These are phyloP conservation scores for Acipenser transmontanus DNA, from an alignment of 2,797 vertebrate species.

Conservation along the genomic window DNA sequence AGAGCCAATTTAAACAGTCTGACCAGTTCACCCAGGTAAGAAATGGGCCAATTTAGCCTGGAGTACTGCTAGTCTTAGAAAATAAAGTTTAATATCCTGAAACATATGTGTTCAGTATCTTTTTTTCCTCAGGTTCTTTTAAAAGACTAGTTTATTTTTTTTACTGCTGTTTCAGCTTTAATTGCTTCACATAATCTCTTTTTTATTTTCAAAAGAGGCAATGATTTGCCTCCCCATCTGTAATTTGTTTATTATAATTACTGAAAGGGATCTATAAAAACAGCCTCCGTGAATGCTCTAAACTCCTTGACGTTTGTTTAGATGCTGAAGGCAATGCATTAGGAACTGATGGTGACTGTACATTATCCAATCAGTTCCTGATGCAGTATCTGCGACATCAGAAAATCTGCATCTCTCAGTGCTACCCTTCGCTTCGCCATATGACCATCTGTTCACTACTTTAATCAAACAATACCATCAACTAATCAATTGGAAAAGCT, in stretches of 20 bases:
- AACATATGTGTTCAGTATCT: no score
- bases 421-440: not conserved
- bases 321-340: constrained; percentile 99
- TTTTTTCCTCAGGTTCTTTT: no score
- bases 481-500: not conserved
- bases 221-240: not conserved
- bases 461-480: not conserved
- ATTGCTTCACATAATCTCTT: not conserved
- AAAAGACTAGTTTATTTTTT: no score
- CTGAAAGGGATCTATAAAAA: no score
- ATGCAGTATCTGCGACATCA: constrained; percentile 99
- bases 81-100: no score
- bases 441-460: not conserved
- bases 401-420: constrained; percentile 44
- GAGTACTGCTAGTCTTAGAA: no score
- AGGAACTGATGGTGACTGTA: constrained; percentile 84
- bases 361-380: constrained; percentile 99
- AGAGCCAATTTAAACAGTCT: no score
- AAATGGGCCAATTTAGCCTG: no score
- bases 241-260: constrained; percentile 35
- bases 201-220: no score
- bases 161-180: no score
- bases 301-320: constrained; percentile 57
- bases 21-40: no score
- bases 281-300: not conserved